phyloP scores from a whole-genome alignment of 2,888 invertebrate species.

The Eupithecia insigniata region DNA sequence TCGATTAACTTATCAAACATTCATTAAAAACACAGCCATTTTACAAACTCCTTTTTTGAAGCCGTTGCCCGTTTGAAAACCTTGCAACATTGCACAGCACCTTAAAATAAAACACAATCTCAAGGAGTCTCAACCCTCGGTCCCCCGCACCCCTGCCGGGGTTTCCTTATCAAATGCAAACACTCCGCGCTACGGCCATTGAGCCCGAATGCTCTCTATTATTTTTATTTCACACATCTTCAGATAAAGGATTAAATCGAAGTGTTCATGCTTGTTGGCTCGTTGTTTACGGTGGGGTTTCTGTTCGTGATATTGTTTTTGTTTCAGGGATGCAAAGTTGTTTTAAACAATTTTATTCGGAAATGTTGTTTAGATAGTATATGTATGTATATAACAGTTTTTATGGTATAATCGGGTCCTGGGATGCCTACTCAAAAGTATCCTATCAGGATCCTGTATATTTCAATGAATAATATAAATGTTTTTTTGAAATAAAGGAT shows the following conservation, averaged over 20 bases:
- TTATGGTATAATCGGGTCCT: too few species aligned
- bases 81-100: neutral
- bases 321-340: neutral
- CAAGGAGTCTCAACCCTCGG: slow-evolving; percentile 52
- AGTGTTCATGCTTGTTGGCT: slow-evolving; percentile 50
- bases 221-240: slow-evolving; percentile 76
- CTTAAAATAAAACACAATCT: slow-evolving; percentile 43
- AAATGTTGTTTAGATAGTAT: too few species aligned
- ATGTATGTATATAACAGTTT: too few species aligned
- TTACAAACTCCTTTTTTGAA: neutral
- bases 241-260: slow-evolving; percentile 60
- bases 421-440: too few species aligned
- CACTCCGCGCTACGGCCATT: slow-evolving; percentile 81
- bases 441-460: too few species aligned
- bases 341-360: neutral
- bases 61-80: neutral
- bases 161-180: slow-evolving; percentile 79
- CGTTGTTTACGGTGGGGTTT: slow-evolving; percentile 44
- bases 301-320: slow-evolving; percentile 33
- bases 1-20: neutral
- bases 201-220: slow-evolving; percentile 70
- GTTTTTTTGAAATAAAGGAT: too few species aligned
- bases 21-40: neutral
- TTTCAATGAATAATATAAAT: too few species aligned
- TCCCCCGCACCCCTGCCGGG: slow-evolving; percentile 43